These are phyloP conservation scores for Buathra laborator DNA, from an alignment of 2,888 invertebrate genomes.

Conservation along the genomic window DNA sequence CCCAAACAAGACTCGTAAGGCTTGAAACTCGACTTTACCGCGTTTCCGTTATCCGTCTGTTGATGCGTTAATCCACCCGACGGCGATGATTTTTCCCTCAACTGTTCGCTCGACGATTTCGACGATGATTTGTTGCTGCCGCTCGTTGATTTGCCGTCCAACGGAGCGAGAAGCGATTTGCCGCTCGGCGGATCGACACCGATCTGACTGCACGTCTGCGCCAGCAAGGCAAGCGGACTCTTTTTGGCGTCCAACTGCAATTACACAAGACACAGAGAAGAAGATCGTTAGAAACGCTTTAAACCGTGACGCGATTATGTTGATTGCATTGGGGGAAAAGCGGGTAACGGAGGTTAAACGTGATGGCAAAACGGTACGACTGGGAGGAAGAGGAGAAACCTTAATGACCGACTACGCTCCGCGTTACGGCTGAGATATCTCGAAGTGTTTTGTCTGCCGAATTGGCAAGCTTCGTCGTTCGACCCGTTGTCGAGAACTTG, in stretches of 20 bases:
- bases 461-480: constrained; percentile 57
- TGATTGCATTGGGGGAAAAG: constrained; percentile 18
- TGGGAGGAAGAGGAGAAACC: constrained; percentile 20
- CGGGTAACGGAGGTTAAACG: not conserved
- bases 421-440: constrained; percentile 46
- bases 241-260: constrained; percentile 99
- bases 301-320: constrained; percentile 34
- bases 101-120: constrained; percentile 81
- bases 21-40: constrained; percentile 89
- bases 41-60: constrained; percentile 80
- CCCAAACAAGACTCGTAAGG: constrained; percentile 91
- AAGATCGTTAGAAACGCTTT: constrained; percentile 55
- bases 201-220: constrained; percentile 99
- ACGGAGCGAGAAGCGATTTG: constrained; percentile 91
- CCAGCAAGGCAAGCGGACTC: constrained; percentile 97
- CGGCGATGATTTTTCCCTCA: constrained; percentile 88
- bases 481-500: constrained; percentile 22
- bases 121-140: constrained; percentile 84
- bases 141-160: constrained; percentile 88
- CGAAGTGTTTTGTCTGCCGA: constrained; percentile 58
- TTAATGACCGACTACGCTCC: constrained; percentile 52
- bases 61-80: constrained; percentile 73
- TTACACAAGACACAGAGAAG: constrained; percentile 82
- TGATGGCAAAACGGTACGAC: constrained; percentile 18
- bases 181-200: constrained; percentile 94